These are phyloP conservation scores for Anser brachyrhynchus DNA, from an alignment of 2,113 vertebrate genomes.

Conservation along the genomic window DNA sequence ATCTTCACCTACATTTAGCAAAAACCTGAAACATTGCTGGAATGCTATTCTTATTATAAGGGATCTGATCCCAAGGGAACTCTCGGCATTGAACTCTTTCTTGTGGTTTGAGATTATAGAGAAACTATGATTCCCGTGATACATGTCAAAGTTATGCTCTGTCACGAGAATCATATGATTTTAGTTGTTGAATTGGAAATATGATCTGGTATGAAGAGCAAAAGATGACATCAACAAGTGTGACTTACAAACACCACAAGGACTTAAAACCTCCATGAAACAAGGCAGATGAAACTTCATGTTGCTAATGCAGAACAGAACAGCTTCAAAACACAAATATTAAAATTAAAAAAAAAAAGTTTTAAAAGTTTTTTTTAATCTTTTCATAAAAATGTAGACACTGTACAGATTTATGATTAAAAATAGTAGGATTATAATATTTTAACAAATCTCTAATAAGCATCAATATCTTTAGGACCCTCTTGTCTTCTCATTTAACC, in stretches of 20 bases:
- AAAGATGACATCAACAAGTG: neutral
- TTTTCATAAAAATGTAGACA: neutral
- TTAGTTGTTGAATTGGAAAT: neutral
- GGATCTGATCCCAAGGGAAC: neutral
- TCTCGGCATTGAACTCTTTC: neutral
- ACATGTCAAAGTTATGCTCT: neutral
- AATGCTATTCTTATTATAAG: neutral
- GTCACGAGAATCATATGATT: neutral
- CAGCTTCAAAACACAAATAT: neutral
- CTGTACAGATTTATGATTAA: neutral
- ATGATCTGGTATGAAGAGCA: neutral
- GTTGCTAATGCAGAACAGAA: neutral
- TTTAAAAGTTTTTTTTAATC: neutral
- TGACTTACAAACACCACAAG: neutral
- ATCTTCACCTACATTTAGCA: neutral
- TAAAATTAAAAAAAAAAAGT: neutral
- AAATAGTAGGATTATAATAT: neutral
- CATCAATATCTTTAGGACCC: neutral
- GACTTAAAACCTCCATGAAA: neutral
- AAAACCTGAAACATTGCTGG: neutral
- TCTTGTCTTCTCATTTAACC: neutral
- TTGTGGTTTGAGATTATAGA: neutral
- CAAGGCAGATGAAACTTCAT: neutral
- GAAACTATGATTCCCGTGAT: neutral
- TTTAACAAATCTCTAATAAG: neutral